These are phyloP conservation scores for Gadopsis bispinosus DNA, from an alignment of 2,797 vertebrate species.

Conservation along the genomic window DNA sequence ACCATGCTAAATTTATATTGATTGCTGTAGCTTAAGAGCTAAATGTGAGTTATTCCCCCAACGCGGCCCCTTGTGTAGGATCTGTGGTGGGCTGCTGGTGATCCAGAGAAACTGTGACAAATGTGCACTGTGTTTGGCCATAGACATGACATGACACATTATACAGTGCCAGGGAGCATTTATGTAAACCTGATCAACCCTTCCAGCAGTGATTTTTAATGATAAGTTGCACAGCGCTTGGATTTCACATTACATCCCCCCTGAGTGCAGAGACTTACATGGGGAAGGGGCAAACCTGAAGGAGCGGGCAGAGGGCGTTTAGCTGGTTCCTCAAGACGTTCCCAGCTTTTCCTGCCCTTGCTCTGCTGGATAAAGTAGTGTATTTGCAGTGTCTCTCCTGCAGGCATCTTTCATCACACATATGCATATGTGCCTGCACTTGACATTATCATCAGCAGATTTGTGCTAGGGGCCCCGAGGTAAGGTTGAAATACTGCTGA, in stretches of 20 bases:
- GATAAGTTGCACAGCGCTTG: conserved; percentile 41
- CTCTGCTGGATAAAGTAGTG: conserved; percentile 58
- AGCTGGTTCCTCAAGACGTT: conserved; percentile 27
- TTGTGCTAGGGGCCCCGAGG: conserved; percentile 76
- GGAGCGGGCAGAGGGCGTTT: neutral
- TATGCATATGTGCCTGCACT: conserved; percentile 83
- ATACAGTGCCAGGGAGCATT: conserved; percentile 39
- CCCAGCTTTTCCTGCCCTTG: conserved; percentile 35
- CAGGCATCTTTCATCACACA: conserved; percentile 72
- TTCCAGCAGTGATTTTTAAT: conserved; percentile 46
- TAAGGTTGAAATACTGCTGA: conserved; percentile 85
- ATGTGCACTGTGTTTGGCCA: conserved; percentile 61
- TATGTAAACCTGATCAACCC: conserved; percentile 50
- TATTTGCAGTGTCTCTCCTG: conserved; percentile 66
- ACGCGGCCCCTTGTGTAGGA: conserved; percentile 52
- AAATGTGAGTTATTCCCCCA: conserved; percentile 82
- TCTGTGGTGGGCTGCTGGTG: conserved; percentile 69
- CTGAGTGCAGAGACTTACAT: neutral
- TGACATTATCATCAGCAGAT: conserved; percentile 86
- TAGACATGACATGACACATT: conserved; percentile 55
- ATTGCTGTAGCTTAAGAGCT: conserved; percentile 85
- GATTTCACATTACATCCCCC: conserved; percentile 41
- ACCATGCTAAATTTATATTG: conserved; percentile 88
- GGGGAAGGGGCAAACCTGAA: neutral
- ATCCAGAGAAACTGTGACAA: conserved; percentile 76